These are phyloP conservation scores for Bubalus kerabau DNA, from an alignment of 2,113 vertebrate genomes.

Conservation along the genomic window DNA sequence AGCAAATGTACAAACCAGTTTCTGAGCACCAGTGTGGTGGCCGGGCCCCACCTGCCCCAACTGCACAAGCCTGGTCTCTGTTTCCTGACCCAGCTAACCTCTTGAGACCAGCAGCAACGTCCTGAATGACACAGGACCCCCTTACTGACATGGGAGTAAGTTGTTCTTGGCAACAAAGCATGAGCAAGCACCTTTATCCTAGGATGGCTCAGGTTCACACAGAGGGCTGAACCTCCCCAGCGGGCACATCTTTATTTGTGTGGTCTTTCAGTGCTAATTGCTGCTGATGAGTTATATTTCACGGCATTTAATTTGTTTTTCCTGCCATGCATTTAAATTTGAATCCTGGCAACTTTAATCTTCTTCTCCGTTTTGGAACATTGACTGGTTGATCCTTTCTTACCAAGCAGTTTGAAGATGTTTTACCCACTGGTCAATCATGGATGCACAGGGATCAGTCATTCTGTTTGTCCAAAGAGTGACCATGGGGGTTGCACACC, in stretches of 20 bases:
- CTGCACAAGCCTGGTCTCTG: not conserved
- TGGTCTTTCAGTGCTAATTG: not conserved
- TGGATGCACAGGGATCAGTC: not conserved
- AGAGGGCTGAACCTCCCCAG: not conserved
- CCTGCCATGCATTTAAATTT: not conserved
- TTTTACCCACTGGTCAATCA: not conserved
- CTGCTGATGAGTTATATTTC: not conserved
- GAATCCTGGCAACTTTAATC: not conserved
- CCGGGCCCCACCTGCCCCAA: not conserved
- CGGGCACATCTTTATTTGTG: not conserved
- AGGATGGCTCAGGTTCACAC: not conserved
- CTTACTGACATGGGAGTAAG: not conserved
- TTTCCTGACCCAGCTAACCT: not conserved
- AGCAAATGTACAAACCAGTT: not conserved
- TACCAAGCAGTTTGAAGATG: not conserved
- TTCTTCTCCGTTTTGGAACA: constrained; percentile 21
- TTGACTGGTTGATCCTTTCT: not conserved
- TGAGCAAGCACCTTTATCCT: not conserved
- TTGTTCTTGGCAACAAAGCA: not conserved
- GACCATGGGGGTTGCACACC: not conserved
- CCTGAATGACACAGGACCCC: not conserved
- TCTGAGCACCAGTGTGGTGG: not conserved
- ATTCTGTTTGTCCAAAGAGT: not conserved
- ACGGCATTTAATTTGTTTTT: not conserved
- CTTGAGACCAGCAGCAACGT: not conserved